These are phyloP conservation scores for Aphodius granarius DNA, from an alignment of 2,888 invertebrate genomes.

Conservation along the genomic window DNA sequence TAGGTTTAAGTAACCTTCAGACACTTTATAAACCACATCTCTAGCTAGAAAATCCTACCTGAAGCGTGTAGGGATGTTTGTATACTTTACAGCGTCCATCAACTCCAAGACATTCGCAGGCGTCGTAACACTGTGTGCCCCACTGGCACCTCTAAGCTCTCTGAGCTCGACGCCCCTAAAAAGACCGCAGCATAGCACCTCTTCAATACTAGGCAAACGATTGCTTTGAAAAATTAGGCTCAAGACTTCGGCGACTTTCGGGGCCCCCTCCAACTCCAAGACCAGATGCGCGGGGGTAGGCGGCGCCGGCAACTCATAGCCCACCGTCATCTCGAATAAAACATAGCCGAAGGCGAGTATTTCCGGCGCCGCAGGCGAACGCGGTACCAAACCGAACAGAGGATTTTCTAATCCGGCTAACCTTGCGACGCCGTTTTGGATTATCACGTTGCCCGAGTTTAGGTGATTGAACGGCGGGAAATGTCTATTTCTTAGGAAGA, in stretches of 20 bases:
- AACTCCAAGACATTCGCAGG: constrained; percentile 47
- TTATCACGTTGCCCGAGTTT: constrained; percentile 87
- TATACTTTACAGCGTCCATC: constrained; percentile 42
- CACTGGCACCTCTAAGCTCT: constrained; percentile 82
- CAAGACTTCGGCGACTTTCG: constrained; percentile 61
- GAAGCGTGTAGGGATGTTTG: constrained; percentile 15
- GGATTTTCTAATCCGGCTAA: constrained; percentile 87
- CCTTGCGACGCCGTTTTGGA: constrained; percentile 90
- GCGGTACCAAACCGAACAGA: constrained; percentile 72
- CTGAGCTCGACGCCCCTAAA: constrained; percentile 87
- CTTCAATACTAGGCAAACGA: constrained; percentile 76
- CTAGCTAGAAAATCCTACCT: background rate
- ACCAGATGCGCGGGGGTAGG: constrained; percentile 74
- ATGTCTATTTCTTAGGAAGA: constrained; percentile 84
- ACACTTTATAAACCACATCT: background rate
- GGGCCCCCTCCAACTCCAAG: constrained; percentile 69
- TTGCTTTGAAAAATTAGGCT: constrained; percentile 54
- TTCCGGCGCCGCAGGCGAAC: constrained; percentile 60
- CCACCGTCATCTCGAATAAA: constrained; percentile 90
- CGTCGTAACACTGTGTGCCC: constrained; percentile 56
- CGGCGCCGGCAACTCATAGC: constrained; percentile 75
- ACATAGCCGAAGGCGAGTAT: constrained; percentile 79
- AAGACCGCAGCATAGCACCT: constrained; percentile 79
- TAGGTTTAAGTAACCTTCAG: no score
- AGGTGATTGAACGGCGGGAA: constrained; percentile 86